Evolutionary conservation across 2,888 invertebrate genomes (phyloP).

Genomic region (Kuschelorhynchus macadamiae): DNA sequence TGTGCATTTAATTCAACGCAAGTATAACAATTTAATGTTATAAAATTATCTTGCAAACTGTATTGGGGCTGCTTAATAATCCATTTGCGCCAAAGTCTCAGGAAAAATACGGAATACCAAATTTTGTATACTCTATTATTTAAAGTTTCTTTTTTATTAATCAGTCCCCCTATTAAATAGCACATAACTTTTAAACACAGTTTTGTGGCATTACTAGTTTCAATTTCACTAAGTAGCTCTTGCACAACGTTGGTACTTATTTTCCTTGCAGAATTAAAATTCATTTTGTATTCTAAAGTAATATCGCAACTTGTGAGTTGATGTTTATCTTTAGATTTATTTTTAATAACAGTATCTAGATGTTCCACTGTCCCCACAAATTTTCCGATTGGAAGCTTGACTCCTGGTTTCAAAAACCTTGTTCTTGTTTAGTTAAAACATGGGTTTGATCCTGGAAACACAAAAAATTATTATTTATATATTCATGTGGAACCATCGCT

Average conservation of each 20-base stretch:
- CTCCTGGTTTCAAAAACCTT: slow-evolving; percentile 26
- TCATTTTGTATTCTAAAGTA: slow-evolving; percentile 28
- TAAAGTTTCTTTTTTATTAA: slow-evolving; percentile 18
- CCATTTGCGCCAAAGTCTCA: slow-evolving; percentile 7
- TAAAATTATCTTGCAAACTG: slow-evolving; percentile 11
- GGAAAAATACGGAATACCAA: slow-evolving; percentile 17
- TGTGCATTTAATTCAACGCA: slow-evolving; percentile 19
- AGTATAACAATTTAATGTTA: slow-evolving; percentile 7
- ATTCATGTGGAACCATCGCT: slow-evolving; percentile 19
- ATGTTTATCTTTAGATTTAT: slow-evolving; percentile 33
- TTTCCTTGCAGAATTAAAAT: slow-evolving; percentile 25
- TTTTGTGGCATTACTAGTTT: slow-evolving; percentile 31
- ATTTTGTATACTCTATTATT: slow-evolving; percentile 12
- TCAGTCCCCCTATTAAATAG: slow-evolving; percentile 23
- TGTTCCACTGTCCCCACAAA: slow-evolving; percentile 15
- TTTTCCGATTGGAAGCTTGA: slow-evolving; percentile 23
- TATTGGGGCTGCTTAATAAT: slow-evolving; percentile 4
- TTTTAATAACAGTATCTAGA: slow-evolving; percentile 8
- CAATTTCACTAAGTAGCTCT: slow-evolving; percentile 25
- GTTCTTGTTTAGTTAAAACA: slow-evolving; percentile 32
- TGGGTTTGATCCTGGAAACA: slow-evolving; percentile 29
- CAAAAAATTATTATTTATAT: neutral
- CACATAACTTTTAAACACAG: slow-evolving; percentile 42
- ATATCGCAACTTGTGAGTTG: slow-evolving; percentile 24
- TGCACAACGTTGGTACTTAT: slow-evolving; percentile 17